Percentiles rank a stretch among this genome's conserved stretches.
phyloP scores from a whole-genome alignment of 2,797 vertebrate species.

The Alcedo atthis region DNA sequence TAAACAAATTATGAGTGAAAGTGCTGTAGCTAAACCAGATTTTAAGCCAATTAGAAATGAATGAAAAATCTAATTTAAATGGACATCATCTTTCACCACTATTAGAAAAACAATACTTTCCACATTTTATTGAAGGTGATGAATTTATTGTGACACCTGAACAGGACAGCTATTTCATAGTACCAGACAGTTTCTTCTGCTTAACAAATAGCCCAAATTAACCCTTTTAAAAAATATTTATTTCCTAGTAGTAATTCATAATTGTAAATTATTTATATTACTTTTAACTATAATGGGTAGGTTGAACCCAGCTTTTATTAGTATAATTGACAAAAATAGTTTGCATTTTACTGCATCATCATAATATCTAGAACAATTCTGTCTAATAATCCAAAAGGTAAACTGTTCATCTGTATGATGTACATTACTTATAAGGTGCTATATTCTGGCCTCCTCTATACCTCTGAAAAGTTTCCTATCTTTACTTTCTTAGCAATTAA shows the following conservation, averaged over 20 bases:
- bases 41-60: slow-evolving; percentile 79
- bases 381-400: background rate
- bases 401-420: background rate
- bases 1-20: slow-evolving; percentile 74
- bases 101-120: slow-evolving; percentile 76
- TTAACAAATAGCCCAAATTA: slow-evolving; percentile 53
- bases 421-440: background rate
- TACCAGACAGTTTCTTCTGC: slow-evolving; percentile 27
- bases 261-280: slow-evolving; percentile 23
- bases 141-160: slow-evolving; percentile 65
- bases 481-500: background rate
- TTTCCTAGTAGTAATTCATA: slow-evolving; percentile 35
- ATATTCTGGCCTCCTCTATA: background rate
- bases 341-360: background rate
- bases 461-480: background rate
- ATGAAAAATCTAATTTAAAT: slow-evolving; percentile 77
- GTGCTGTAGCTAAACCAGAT: slow-evolving; percentile 69
- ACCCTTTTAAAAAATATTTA: slow-evolving; percentile 7
- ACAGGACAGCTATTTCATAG: slow-evolving; percentile 50
- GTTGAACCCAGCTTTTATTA: background rate
- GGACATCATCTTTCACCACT: slow-evolving; percentile 72
- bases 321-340: slow-evolving; percentile 24
- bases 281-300: slow-evolving; percentile 9
- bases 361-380: background rate
- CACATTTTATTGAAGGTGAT: slow-evolving; percentile 49